Evolutionary conservation across 2,113 vertebrate genomes (phyloP).

Genomic region (Melanocharis versteri): DNA sequence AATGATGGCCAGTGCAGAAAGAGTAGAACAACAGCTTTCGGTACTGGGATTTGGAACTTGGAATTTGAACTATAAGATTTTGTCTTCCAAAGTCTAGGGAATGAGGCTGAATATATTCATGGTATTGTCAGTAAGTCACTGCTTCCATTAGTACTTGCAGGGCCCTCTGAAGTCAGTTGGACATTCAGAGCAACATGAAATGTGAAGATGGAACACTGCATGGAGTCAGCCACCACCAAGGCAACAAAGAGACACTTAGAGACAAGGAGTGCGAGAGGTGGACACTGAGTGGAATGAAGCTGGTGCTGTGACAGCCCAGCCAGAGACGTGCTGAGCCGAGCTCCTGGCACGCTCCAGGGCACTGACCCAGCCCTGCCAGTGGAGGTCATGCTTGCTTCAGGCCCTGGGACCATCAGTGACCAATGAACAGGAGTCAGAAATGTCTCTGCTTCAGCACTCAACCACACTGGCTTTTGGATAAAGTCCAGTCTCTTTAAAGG

Average conservation of each 20-base stretch:
- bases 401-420: neutral
- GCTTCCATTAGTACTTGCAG: neutral
- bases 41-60: neutral
- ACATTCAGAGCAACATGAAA: neutral
- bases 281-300: fast-evolving
- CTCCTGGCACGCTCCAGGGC: fast-evolving
- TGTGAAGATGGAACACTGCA: too few species aligned
- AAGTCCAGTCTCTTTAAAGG: neutral
- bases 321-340: fast-evolving
- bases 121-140: neutral
- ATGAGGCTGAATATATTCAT: neutral
- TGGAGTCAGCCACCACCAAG: neutral
- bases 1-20: neutral
- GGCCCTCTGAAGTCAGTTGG: neutral
- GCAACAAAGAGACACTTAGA: neutral
- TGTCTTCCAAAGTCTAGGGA: neutral
- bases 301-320: neutral
- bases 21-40: neutral
- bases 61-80: neutral
- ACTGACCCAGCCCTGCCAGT: neutral
- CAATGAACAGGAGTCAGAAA: neutral
- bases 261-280: fast-evolving
- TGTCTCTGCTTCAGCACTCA: neutral
- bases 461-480: neutral
- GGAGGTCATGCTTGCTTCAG: neutral